A percentile compares a stretch with the other conserved stretches of the same genome.
Evolutionary conservation across 1,140 invertebrate species (phyloP).

Genomic region (Rhopalosiphum maidis): DNA sequence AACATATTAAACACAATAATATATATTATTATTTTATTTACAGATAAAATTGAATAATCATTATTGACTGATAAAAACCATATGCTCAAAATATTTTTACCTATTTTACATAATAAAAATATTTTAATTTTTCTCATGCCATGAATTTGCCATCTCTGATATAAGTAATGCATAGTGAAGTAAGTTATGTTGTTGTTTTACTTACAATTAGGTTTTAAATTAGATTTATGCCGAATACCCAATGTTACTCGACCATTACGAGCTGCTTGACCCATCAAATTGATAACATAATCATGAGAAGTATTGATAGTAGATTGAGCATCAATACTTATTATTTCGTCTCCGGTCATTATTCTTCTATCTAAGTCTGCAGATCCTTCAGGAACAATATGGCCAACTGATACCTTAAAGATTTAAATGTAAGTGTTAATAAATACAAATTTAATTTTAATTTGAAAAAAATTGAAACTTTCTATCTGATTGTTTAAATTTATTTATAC

Average conservation of each 20-base stretch:
- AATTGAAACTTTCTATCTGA: neutral
- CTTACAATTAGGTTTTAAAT: constrained; percentile 43
- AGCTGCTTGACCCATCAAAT: constrained; percentile 84
- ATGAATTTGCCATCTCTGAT: too few relatives aligned
- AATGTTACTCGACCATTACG: constrained; percentile 79
- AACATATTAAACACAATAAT: too few relatives aligned
- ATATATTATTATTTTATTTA: too few relatives aligned
- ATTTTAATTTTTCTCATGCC: too few relatives aligned
- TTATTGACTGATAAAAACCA: too few relatives aligned
- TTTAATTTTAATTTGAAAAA: neutral
- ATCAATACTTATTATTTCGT: constrained; percentile 90
- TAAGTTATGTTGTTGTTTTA: neutral
- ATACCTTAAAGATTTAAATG: constrained; percentile 66
- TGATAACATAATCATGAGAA: constrained; percentile 88
- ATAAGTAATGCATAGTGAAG: neutral
- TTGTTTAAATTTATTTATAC: neutral
- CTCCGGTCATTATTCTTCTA: constrained; percentile 83
- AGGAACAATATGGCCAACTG: constrained; percentile 77
- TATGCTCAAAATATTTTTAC: too few relatives aligned
- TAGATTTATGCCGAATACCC: constrained; percentile 69
- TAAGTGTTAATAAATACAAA: neutral
- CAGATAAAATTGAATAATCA: too few relatives aligned
- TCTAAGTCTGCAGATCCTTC: constrained; percentile 86
- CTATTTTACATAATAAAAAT: too few relatives aligned
- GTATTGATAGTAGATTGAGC: constrained; percentile 82